Conservation (phyloP, 2,888 invertebrate species). For the Zaprionus bogoriensis region DNA sequence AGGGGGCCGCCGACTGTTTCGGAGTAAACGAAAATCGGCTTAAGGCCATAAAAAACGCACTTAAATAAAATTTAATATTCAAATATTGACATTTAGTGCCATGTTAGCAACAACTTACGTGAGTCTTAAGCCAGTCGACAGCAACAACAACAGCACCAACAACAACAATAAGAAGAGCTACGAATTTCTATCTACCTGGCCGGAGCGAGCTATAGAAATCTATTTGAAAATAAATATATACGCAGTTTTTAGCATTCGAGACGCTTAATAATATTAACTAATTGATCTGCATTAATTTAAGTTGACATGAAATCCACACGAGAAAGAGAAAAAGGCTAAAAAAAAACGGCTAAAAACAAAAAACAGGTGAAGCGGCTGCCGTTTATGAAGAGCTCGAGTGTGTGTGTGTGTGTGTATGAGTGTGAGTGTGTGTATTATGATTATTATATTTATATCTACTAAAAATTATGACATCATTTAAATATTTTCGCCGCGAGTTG, state of each 20-base stretch:
- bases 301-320: constrained; percentile 51
- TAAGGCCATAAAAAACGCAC: constrained; percentile 78
- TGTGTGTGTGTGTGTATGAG: constrained; percentile 21
- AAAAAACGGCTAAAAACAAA: constrained; percentile 18
- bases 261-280: constrained; percentile 76
- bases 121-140: constrained; percentile 38
- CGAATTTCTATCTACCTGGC: constrained; percentile 24
- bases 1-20: constrained; percentile 43
- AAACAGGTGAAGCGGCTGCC: constrained; percentile 52
- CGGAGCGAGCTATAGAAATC: constrained; percentile 35
- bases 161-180: neutral
- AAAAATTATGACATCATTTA: constrained; percentile 79
- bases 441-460: constrained; percentile 65
- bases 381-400: constrained; percentile 38
- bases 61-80: constrained; percentile 79
- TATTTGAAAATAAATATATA: constrained; percentile 39
- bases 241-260: constrained; percentile 57
- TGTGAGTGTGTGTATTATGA: constrained; percentile 66
- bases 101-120: constrained; percentile 77
- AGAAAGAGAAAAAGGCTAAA: constrained; percentile 12
- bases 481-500: constrained; percentile 70
- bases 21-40: constrained; percentile 74
- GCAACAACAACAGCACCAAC: constrained; percentile 6
- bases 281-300: constrained; percentile 79
- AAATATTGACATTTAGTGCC: constrained; percentile 80